Evolutionary conservation across 2,797 vertebrate genomes (phyloP), one percentile per base, ranked within the genome.

Genomic region (Mormyrus hasselquistii): DNA sequence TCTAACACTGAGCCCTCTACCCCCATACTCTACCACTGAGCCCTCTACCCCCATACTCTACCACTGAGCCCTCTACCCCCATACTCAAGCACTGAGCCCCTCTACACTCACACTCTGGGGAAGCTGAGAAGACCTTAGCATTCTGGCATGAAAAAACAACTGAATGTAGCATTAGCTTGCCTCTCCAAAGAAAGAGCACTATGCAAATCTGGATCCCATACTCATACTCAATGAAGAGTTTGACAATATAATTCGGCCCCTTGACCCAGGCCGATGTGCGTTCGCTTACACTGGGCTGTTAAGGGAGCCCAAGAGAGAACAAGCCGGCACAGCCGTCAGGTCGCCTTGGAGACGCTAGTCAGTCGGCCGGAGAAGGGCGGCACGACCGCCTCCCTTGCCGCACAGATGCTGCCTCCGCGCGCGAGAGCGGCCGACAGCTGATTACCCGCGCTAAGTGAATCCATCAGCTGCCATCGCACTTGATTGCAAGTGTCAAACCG

Each of bases 401-500:
- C 49, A 34, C 57, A 85, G 79, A 89, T 29, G 79, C 41, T 52
- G 38, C 50, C 52, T 25, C 88, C 14, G 50, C 52, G 50, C 55
- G 73, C 2, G 79, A 29, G 44, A 19, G 79, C 79, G 34, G 9
- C 86, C 83, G 50, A 62, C 90, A 83, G 86, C 59, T 88, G 90
- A 91, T 90, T 92, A 88, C 84, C 8, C 49, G 16, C 62, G 62
- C 89, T 90, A 65, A 89, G 88, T 52, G 89, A 89, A 90, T 88
- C 88, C 55, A 90, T 89, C 89, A 89, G 76, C 85, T 91, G 57
- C 88, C 57, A 55, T 88, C 65, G 73, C 57, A 86, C 79, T 86
- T 89, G 90, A 91, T 90, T 89, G 88, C 85, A 50, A 65, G 87
- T 88, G 88, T 90, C 88, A 90, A 87, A 89, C 50, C 89, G 12